Percentiles rank a stretch among this genome's conserved stretches.
These are phyloP conservation scores for Ondatra zibethicus DNA, from an alignment of 2,113 vertebrate species.

Conservation along the genomic window DNA sequence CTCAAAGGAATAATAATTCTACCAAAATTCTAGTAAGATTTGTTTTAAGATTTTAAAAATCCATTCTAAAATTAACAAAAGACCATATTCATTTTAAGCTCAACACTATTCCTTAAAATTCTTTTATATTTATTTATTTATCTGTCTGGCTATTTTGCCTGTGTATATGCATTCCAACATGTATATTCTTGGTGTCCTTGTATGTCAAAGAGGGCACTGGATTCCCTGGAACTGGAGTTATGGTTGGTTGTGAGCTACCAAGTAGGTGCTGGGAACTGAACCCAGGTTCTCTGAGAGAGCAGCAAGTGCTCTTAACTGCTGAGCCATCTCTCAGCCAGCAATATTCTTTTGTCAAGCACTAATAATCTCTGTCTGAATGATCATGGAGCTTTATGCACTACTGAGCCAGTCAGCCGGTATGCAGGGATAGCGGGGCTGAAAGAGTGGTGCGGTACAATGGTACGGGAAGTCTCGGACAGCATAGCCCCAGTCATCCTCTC, in stretches of 20 bases:
- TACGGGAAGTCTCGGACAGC: not conserved
- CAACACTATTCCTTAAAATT: not conserved
- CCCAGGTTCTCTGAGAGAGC: not conserved
- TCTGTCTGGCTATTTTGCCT: not conserved
- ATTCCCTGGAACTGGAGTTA: not conserved
- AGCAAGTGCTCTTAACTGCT: not conserved
- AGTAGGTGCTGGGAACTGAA: not conserved
- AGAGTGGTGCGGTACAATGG: not conserved
- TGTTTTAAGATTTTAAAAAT: not conserved
- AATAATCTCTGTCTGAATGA: not conserved
- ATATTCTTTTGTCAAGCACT: not conserved
- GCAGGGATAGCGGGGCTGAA: not conserved
- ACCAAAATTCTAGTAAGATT: not conserved
- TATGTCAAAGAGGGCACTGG: not conserved
- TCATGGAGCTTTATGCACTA: not conserved
- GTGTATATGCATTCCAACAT: not conserved
- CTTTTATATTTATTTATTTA: not conserved
- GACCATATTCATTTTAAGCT: not conserved
- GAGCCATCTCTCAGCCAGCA: not conserved
- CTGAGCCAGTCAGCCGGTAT: not conserved
- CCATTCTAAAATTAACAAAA: constrained; percentile 32
- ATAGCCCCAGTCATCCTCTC: not conserved
- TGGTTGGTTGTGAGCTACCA: not conserved
- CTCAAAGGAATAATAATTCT: not conserved
- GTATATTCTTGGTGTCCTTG: not conserved